A percentile compares a stretch with the other conserved stretches of the same genome.
Conservation (phyloP, 2,113 vertebrate genomes). For the Xyrauchen texanus region DNA sequence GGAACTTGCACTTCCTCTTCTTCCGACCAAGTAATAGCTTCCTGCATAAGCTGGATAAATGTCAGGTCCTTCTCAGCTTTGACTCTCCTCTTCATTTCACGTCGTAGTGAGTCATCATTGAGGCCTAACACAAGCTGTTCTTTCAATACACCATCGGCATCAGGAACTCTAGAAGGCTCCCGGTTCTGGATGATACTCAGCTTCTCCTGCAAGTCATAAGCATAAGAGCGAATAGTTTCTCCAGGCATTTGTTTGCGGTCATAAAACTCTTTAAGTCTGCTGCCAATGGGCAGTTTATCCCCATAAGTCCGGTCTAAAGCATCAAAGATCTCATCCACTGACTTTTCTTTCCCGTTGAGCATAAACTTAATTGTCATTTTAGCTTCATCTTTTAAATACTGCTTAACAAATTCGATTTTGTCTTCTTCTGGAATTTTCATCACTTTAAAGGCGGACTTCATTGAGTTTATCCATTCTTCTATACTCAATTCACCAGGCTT, state of each 20-base stretch:
- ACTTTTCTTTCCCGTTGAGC: neutral
- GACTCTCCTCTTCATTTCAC: constrained; percentile 25
- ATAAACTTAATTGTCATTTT: neutral
- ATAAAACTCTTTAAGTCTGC: constrained; percentile 4
- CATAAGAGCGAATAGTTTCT: neutral
- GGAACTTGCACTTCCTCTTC: constrained; percentile 32
- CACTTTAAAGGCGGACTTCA: constrained; percentile 5
- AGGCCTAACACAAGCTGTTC: constrained; percentile 37
- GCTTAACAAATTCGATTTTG: neutral
- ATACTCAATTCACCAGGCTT: neutral
- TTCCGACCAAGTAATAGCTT: constrained; percentile 33
- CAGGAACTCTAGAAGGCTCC: too few relatives aligned
- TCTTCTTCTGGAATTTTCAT: neutral
- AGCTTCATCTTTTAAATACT: constrained; percentile 1
- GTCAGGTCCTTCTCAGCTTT: neutral
- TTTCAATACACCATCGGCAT: constrained; percentile 16
- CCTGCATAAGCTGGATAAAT: constrained; percentile 35
- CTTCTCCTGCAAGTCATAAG: neutral
- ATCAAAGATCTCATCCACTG: constrained; percentile 4
- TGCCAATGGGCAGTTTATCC: neutral
- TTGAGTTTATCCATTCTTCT: constrained; percentile 8
- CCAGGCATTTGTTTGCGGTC: constrained; percentile 1
- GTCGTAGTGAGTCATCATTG: constrained; percentile 10
- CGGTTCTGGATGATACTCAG: too few relatives aligned
- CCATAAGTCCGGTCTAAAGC: neutral